Evolutionary conservation across 2,888 invertebrate species (phyloP).

Genomic region (Magallana nippona): DNA sequence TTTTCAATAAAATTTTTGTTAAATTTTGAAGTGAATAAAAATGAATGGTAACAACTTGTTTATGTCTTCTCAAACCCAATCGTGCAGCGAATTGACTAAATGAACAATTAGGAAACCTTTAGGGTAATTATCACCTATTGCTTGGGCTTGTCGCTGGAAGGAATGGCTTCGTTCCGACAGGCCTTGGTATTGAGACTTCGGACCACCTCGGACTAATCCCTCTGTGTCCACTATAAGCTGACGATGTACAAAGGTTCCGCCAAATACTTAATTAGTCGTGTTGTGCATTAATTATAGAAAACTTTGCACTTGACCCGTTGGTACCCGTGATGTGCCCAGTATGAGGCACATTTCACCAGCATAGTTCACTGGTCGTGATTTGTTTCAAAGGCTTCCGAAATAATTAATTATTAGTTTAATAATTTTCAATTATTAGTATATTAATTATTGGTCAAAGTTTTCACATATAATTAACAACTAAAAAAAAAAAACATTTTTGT

Average conservation of each 20-base stretch:
- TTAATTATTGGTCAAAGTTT: not conserved
- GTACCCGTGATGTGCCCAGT: slow-evolving; percentile 1
- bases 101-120: not conserved
- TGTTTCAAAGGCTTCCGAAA: not conserved
- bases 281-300: slow-evolving; percentile 32
- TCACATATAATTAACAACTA: too few relatives aligned
- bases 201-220: slow-evolving; percentile 31
- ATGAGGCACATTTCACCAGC: not conserved
- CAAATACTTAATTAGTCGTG: slow-evolving; percentile 29
- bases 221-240: slow-evolving; percentile 15
- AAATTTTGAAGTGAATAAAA: too few relatives aligned
- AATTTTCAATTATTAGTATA: not conserved
- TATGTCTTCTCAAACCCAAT: not conserved
- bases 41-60: not conserved
- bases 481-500: too few relatives aligned
- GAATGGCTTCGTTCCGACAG: slow-evolving; percentile 29
- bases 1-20: too few relatives aligned
- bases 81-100: not conserved
- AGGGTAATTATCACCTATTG: slow-evolving; percentile 1
- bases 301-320: not conserved
- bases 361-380: not conserved
- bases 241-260: slow-evolving; percentile 14
- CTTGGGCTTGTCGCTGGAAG: slow-evolving; percentile 7
- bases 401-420: not conserved
- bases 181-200: not conserved